phyloP scores from a whole-genome alignment of 2,113 vertebrate genomes.

The Antechinus stuartii region DNA sequence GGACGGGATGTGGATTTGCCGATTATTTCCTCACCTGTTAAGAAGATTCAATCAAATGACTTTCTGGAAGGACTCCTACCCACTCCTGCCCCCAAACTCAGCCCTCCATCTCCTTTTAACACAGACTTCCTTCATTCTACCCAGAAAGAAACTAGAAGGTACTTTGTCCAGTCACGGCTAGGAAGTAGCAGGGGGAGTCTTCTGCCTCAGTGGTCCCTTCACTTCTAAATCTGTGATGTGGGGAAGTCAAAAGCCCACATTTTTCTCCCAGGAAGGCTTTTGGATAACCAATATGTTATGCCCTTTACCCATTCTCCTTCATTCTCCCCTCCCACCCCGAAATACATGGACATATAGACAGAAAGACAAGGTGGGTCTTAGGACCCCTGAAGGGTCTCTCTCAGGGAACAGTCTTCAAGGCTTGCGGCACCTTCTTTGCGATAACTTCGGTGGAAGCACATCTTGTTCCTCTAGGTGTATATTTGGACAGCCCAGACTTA shows the following conservation, averaged over 20 bases:
- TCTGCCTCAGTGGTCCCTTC: background rate
- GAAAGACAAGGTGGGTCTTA: background rate
- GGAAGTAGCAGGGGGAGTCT: background rate
- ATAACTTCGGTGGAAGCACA: background rate
- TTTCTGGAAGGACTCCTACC: background rate
- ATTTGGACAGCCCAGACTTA: background rate
- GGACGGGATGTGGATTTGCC: background rate
- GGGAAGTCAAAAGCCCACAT: background rate
- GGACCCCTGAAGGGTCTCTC: background rate
- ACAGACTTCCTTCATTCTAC: background rate
- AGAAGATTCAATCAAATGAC: background rate
- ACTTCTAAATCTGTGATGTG: background rate
- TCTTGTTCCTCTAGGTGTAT: background rate
- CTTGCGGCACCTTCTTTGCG: background rate
- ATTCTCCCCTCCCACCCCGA: background rate
- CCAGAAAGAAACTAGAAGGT: background rate
- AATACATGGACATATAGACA: background rate
- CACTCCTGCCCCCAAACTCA: background rate
- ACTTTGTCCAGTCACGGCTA: background rate
- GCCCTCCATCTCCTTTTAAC: background rate
- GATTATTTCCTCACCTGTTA: background rate
- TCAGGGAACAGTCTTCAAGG: background rate
- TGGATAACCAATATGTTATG: background rate
- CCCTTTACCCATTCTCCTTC: background rate
- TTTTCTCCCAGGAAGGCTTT: background rate